These are phyloP conservation scores for Loripinus fragilis DNA, from an alignment of 2,888 invertebrate species.

Conservation along the genomic window DNA sequence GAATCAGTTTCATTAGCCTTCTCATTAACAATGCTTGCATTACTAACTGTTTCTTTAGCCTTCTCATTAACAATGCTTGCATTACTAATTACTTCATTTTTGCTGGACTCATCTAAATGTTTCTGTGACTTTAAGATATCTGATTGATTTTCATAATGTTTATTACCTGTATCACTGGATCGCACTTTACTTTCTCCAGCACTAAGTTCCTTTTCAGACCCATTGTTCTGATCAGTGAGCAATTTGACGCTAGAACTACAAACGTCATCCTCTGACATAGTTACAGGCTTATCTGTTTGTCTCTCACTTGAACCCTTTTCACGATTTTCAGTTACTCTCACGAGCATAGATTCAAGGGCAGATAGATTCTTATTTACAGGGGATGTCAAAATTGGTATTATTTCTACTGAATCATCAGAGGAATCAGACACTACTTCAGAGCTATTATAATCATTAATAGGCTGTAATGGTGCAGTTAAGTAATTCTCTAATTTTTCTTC, in stretches of 20 bases:
- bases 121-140: no score
- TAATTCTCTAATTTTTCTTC: no score
- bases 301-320: background rate
- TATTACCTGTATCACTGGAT: background rate
- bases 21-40: no score
- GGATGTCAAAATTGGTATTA: background rate
- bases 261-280: background rate
- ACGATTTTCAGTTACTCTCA: background rate
- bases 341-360: conserved; percentile 2
- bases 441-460: no score
- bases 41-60: no score
- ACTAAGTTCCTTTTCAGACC: background rate
- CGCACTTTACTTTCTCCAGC: background rate
- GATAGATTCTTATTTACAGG: background rate
- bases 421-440: no score
- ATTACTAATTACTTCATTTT: no score
- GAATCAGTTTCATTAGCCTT: no score
- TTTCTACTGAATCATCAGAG: background rate
- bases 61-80: no score
- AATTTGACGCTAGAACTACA: background rate
- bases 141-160: background rate
- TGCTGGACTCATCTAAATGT: no score
- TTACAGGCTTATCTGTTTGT: background rate
- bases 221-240: background rate
- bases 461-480: no score